Evolutionary conservation across 1,140 invertebrate species (phyloP), one percentile per base, ranked within the genome.

Genomic region (Ips nitidus): DNA sequence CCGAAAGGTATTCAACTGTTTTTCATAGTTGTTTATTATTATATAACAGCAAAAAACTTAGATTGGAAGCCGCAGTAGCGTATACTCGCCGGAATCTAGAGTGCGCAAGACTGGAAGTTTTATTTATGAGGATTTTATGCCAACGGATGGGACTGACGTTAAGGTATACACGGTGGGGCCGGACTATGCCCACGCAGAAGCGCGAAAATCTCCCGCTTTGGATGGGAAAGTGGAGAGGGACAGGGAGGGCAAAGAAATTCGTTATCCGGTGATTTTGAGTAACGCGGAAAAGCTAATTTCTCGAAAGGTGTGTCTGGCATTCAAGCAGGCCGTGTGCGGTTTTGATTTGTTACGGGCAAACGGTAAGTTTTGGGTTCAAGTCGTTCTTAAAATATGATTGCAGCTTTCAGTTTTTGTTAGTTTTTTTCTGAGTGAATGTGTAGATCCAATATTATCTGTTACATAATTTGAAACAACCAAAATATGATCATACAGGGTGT

Each of bases 91-190:
- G 5, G 95, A 98, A 81, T 98, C 95, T 55, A 87, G 94, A 74
- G 94, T 99, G 8, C 86, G 98, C 41, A 98, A 96, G 83, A 95
- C 94, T 36, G 98, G 98, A 22, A 98, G 96, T 5, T 99, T 95
- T 83, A 99, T 99, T 79, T 99, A 99, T 81, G 98, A 99, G 88
- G 98, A 99, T 83, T 99, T 99, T 82, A 99, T 99, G 97, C 97
- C 98, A 1, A 99, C 98, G 38, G 98, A 99, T 87, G 98, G 98
- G 81, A 89, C 92, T 40, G 92, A 94, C 85, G 91, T 94, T 3
- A 94, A 94, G 83, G 91, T 92, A 22, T 97, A 97, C 78, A 95
- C 94, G 6, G 93, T 97, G 8, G 98, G 98, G 0, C 95, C 97
- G 1, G 98, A 99, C 83, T 99, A 99, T 81, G 98, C 97, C 22